Evolutionary conservation across 2,888 invertebrate genomes (phyloP), one percentile per base, ranked within the genome.

Genomic region (Leptopilina drosophilae): DNA sequence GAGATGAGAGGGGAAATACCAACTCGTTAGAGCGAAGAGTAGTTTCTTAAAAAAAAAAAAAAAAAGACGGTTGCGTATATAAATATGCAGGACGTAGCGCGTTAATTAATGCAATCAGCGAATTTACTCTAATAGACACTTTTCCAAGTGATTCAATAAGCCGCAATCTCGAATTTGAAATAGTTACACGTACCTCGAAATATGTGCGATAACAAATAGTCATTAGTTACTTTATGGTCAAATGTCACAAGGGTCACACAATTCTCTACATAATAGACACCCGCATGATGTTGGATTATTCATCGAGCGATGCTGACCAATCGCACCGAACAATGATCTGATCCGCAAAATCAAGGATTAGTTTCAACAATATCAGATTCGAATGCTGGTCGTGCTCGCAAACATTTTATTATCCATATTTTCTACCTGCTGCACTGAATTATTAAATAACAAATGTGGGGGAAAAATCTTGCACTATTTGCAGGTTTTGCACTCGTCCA

Each of bases 331-430:
- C 73, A 73, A 73, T 73, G 53, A 56, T 73, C 73, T 33, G 73
- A 56, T 73, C 73, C 33, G 73, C 26, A 73, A 56, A 53, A 73
- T 56, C 73, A 53, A 6, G 73, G 73, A 56, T 73, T 73, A 73
- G 73, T 73, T 73, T 73, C 73, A 73, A 73, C 53, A 73, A 73
- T 73, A 73, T 73, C 73, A 73, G 56, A 73, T 73, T 73, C 73
- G 33, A 73, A 73, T 73, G 26, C 53, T 53, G 73, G 12, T 53
- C 53, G 53, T 46, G 46, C 6, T 5, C 7, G 9, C 46, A 33
- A 33, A 33, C 33, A 33, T 33, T 46, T 46, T 46, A 46, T 46
- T 46, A 46, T 46, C 33, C 3, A 33, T 33, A 33, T 33, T 33
- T 5, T 33, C 33, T 1, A 33, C 33, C 33, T 33, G 33, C 33